Evolutionary conservation across 2,113 vertebrate species (phyloP).

Genomic region (Chunga burmeisteri): DNA sequence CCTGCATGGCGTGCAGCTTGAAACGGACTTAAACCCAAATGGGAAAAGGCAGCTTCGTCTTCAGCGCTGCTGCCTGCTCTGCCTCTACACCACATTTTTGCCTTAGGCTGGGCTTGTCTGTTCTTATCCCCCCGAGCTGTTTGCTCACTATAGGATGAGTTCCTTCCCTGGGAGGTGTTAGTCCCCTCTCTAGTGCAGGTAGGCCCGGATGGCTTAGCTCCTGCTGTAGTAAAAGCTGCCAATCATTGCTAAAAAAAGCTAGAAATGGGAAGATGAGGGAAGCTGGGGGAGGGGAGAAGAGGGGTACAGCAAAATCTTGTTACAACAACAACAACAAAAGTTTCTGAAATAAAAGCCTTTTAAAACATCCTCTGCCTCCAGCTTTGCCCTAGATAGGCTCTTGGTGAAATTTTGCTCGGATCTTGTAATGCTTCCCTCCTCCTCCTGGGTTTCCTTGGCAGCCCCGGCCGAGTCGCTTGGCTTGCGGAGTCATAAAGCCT

Average conservation of each 20-base stretch:
- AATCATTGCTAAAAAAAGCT: background rate
- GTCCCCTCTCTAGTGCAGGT: background rate
- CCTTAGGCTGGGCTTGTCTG: background rate
- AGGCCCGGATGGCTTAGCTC: background rate
- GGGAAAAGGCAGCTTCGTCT: background rate
- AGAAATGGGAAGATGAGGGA: background rate
- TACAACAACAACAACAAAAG: background rate
- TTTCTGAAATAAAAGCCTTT: conserved; percentile 51
- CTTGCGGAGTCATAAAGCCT: background rate
- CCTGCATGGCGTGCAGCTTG: background rate
- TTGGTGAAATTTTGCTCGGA: conserved; percentile 21
- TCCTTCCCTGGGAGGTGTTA: background rate
- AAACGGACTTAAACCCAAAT: background rate
- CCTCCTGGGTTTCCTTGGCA: conserved; percentile 63
- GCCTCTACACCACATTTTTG: background rate
- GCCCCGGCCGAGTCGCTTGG: conserved; percentile 25
- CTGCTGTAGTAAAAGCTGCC: conserved; percentile 45
- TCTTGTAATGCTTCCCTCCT: conserved; percentile 33
- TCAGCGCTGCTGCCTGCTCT: background rate
- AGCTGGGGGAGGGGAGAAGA: background rate
- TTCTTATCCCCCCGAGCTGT: background rate
- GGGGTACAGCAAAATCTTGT: background rate
- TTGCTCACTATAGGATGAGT: background rate
- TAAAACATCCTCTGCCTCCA: background rate
- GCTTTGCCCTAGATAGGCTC: conserved; percentile 45